A percentile compares a stretch with the other conserved stretches of the same genome.
These are phyloP conservation scores for Ips nitidus DNA, from an alignment of 1,140 invertebrate genomes.

Conservation along the genomic window DNA sequence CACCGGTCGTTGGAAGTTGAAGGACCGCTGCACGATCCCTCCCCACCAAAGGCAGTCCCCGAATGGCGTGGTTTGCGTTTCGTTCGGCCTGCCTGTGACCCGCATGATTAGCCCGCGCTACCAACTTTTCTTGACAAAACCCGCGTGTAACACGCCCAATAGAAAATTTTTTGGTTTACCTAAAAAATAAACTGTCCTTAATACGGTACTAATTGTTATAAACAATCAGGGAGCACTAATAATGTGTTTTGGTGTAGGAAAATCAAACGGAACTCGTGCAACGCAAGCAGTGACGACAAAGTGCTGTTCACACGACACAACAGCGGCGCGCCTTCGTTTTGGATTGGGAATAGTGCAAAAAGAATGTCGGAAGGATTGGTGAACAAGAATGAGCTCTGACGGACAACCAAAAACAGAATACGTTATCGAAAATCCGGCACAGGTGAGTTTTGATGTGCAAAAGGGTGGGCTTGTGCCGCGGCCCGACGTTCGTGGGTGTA, in stretches of 20 bases:
- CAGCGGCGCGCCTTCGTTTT: conserved; percentile 8
- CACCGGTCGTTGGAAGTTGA: conserved; percentile 30
- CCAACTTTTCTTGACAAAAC: conserved; percentile 40
- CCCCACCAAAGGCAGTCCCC: conserved; percentile 48
- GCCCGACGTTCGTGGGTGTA: conserved; percentile 28
- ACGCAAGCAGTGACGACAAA: conserved; percentile 27
- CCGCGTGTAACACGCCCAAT: conserved; percentile 44
- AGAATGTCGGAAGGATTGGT: conserved; percentile 25
- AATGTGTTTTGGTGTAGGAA: not conserved
- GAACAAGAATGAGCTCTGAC: conserved; percentile 38
- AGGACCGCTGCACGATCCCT: conserved; percentile 36
- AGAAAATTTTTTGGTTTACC: conserved; percentile 37
- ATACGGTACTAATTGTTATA: not conserved
- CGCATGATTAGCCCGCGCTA: conserved; percentile 45
- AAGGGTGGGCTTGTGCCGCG: conserved; percentile 27
- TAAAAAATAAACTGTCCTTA: conserved; percentile 12
- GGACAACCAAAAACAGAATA: conserved; percentile 29
- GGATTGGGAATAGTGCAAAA: conserved; percentile 12
- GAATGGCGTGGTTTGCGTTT: conserved; percentile 51
- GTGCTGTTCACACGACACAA: conserved; percentile 18
- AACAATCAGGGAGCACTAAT: not conserved
- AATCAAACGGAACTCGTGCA: not conserved
- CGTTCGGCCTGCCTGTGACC: conserved; percentile 48
- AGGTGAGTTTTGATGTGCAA: conserved; percentile 32
- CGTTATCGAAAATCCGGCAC: conserved; percentile 37